Conservation (phyloP, 2,113 vertebrate species). For the Otolemur garnettii region DNA sequence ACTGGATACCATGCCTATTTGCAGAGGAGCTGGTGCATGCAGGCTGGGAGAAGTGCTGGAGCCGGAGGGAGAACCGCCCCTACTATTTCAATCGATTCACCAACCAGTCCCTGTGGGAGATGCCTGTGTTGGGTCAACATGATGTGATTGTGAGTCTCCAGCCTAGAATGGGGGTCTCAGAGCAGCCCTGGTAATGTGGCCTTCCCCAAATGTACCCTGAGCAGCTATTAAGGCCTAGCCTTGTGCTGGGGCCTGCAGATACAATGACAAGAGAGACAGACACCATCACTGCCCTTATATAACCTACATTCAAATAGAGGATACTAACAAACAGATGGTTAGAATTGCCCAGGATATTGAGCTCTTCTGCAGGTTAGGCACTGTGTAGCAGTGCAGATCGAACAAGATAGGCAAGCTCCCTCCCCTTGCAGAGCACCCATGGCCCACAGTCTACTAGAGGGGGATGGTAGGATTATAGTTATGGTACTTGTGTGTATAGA, state of each 20-base stretch:
- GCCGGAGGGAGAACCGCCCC: conserved; percentile 96
- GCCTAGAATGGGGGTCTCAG: neutral
- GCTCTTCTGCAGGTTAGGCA: neutral
- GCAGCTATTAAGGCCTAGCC: neutral
- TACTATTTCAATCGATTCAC: conserved; percentile 99
- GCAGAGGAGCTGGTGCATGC: conserved; percentile 98
- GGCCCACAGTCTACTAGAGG: neutral
- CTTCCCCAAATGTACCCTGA: neutral
- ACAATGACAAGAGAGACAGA: neutral
- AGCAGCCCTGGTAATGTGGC: neutral
- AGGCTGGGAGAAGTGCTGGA: conserved; percentile 99
- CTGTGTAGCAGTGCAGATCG: neutral
- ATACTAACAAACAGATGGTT: neutral
- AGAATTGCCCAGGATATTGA: neutral
- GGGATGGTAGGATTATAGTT: neutral
- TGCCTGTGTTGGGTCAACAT: conserved; percentile 97
- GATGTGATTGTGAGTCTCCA: conserved; percentile 96
- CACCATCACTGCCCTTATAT: neutral
- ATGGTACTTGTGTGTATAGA: neutral
- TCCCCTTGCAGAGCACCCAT: neutral
- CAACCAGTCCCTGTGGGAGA: conserved; percentile 99
- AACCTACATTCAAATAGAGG: neutral
- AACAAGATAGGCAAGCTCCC: neutral
- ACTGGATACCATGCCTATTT: neutral
- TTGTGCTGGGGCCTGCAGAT: neutral